A percentile compares a stretch with the other conserved stretches of the same genome.
These are phyloP conservation scores for Cichladusa arquata DNA, from an alignment of 2,113 vertebrate genomes.

Conservation along the genomic window DNA sequence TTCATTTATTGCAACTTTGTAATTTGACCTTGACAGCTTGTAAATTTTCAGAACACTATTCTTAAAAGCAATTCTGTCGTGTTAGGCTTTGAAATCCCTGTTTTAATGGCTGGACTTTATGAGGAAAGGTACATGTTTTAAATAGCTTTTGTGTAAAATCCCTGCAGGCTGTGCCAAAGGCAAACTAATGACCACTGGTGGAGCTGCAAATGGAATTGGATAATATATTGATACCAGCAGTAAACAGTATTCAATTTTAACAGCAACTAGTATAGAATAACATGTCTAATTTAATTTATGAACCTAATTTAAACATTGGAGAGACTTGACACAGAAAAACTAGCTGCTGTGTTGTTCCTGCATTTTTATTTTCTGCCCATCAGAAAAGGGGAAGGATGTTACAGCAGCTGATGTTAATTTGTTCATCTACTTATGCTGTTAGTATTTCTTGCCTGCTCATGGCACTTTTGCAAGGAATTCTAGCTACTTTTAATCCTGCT, in stretches of 20 bases:
- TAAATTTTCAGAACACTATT: background rate
- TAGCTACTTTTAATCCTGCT: background rate
- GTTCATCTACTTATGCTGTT: background rate
- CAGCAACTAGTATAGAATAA: background rate
- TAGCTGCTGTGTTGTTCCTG: background rate
- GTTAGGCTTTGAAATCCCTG: background rate
- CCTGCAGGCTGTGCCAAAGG: background rate
- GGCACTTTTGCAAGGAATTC: background rate
- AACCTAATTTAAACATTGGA: background rate
- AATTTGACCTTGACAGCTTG: background rate
- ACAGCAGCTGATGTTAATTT: background rate
- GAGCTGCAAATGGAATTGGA: background rate
- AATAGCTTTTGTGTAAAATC: conserved; percentile 8
- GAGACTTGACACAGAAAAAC: background rate
- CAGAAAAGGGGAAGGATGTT: background rate
- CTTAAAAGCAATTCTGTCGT: background rate
- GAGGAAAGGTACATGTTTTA: background rate
- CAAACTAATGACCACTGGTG: conserved; percentile 8
- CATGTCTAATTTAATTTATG: conserved; percentile 41
- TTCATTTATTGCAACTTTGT: background rate
- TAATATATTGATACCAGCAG: background rate
- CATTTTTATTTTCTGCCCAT: background rate
- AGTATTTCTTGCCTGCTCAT: background rate
- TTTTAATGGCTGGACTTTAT: background rate
- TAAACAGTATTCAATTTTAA: conserved; percentile 38